Conservation (phyloP, 92 coral and sea anemone species). For the Pocillopora meandrina region DNA sequence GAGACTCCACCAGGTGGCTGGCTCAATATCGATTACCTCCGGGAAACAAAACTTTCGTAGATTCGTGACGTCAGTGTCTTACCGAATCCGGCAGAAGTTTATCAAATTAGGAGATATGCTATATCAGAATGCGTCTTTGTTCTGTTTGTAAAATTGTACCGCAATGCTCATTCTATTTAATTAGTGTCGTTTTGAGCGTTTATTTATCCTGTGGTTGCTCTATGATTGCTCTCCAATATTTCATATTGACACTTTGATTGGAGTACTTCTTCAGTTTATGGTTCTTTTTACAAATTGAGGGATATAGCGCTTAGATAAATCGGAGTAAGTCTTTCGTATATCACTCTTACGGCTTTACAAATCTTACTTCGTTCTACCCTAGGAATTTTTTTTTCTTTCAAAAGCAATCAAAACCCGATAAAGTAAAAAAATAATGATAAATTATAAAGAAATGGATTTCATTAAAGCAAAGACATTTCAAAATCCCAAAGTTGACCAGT, state of each 20-base stretch:
- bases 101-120: not conserved
- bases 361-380: too few species aligned
- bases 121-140: not conserved
- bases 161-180: conserved; percentile 2
- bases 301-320: too few species aligned
- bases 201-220: not conserved
- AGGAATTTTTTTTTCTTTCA: too few species aligned
- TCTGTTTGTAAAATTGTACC: not conserved
- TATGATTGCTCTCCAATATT: not conserved
- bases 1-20: not conserved
- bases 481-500: too few species aligned
- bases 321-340: too few species aligned
- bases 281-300: too few species aligned
- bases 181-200: not conserved
- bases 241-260: not conserved
- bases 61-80: conserved; percentile 14
- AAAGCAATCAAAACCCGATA: too few species aligned
- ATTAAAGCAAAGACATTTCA: too few species aligned
- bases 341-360: too few species aligned
- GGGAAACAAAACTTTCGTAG: not conserved
- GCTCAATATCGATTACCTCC: not conserved
- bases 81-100: not conserved
- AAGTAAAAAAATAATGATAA: too few species aligned
- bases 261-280: not conserved
- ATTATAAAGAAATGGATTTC: too few species aligned